Evolutionary conservation across 2,113 vertebrate species (phyloP).

Genomic region (Nematolebias whitei): DNA sequence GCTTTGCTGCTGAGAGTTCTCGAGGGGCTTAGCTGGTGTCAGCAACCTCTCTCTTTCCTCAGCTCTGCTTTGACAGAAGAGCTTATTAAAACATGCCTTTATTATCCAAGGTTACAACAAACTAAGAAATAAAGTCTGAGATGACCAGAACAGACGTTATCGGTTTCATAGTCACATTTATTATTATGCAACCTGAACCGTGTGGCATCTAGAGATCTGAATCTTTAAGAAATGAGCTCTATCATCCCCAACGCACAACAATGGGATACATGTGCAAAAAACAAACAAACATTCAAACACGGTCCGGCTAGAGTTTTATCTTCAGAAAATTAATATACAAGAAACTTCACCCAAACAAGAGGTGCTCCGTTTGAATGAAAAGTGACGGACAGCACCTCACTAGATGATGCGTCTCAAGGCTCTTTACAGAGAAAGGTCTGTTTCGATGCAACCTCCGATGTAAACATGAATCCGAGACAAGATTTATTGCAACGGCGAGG

Average conservation of each 20-base stretch:
- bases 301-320: conserved; percentile 6
- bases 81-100: conserved; percentile 67
- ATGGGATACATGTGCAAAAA: conserved; percentile 1
- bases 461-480: conserved; percentile 32
- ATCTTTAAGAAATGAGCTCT: not conserved
- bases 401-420: conserved; percentile 32
- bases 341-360: conserved; percentile 16
- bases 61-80: conserved; percentile 56
- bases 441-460: conserved; percentile 50
- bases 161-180: conserved; percentile 50
- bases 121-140: conserved; percentile 54
- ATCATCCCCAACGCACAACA: conserved; percentile 16
- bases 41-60: conserved; percentile 62
- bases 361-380: conserved; percentile 33
- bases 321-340: conserved; percentile 16
- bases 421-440: conserved; percentile 7
- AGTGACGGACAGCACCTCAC: conserved; percentile 12
- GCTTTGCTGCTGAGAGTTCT: conserved; percentile 58
- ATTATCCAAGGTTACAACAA: conserved; percentile 50
- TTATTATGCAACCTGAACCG: conserved; percentile 1
- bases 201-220: conserved; percentile 15
- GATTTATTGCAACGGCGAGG: conserved; percentile 37
- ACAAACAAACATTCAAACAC: not conserved
- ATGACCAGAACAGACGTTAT: conserved; percentile 41
- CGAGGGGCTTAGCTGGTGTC: conserved; percentile 64